Evolutionary conservation across 2,797 vertebrate genomes (phyloP).

Genomic region (Ataeniobius toweri): DNA sequence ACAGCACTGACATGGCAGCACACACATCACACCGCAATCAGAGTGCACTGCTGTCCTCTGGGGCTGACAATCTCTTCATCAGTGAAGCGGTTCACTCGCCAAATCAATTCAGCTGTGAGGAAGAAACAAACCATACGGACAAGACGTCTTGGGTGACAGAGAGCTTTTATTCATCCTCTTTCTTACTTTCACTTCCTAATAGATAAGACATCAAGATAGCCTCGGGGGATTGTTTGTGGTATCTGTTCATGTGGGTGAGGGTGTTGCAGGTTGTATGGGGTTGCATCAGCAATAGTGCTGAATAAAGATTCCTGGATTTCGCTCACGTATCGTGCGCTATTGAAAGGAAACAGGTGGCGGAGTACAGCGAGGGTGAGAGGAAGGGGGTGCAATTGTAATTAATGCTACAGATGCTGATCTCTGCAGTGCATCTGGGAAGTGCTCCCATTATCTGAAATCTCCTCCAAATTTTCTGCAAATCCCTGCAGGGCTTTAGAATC

Average conservation of each 20-base stretch:
- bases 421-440: slow-evolving; percentile 73
- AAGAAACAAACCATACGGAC: slow-evolving; percentile 63
- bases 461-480: slow-evolving; percentile 78
- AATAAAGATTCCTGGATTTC: slow-evolving; percentile 72
- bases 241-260: slow-evolving; percentile 21
- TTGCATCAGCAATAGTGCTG: slow-evolving; percentile 74
- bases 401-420: slow-evolving; percentile 80
- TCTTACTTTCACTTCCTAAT: slow-evolving; percentile 73
- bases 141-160: slow-evolving; percentile 70
- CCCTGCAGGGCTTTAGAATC: slow-evolving; percentile 65
- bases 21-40: slow-evolving; percentile 47
- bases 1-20: slow-evolving; percentile 41
- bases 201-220: slow-evolving; percentile 76
- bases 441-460: slow-evolving; percentile 79
- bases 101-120: slow-evolving; percentile 67
- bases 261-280: slow-evolving; percentile 60
- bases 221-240: slow-evolving; percentile 60
- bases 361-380: slow-evolving; percentile 42
- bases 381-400: slow-evolving; percentile 74
- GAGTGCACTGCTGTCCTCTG: slow-evolving; percentile 52
- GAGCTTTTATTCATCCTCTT: slow-evolving; percentile 72
- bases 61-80: slow-evolving; percentile 68
- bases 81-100: slow-evolving; percentile 59
- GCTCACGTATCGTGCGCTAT: slow-evolving; percentile 68
- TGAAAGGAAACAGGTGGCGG: slow-evolving; percentile 78